A percentile compares a stretch with the other conserved stretches of the same genome.
Evolutionary conservation across 2,113 vertebrate genomes (phyloP).

Genomic region (Saccopteryx leptura): DNA sequence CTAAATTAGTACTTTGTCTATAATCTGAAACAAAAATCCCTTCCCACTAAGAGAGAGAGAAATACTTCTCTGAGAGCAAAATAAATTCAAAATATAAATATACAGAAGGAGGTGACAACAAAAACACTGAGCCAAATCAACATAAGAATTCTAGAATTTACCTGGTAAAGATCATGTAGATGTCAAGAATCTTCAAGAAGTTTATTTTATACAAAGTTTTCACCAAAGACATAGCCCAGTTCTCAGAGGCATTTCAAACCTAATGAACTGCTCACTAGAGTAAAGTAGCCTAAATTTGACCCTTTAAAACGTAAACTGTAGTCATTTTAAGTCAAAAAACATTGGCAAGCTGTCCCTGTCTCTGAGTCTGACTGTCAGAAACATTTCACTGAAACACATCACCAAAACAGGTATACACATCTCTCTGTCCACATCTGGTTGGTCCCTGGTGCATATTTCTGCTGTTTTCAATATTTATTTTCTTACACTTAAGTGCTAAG

Average conservation of each 20-base stretch:
- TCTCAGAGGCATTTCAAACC: slow-evolving; percentile 57
- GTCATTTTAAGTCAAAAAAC: slow-evolving; percentile 56
- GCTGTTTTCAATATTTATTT: background rate
- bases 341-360: background rate
- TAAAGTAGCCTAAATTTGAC: background rate
- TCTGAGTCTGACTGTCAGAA: slow-evolving; percentile 23
- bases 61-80: background rate
- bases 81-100: slow-evolving; percentile 52
- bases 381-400: slow-evolving; percentile 23
- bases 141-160: slow-evolving; percentile 48
- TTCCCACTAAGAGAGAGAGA: background rate
- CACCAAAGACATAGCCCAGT: slow-evolving; percentile 18
- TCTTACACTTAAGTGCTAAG: background rate
- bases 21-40: slow-evolving; percentile 21
- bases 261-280: slow-evolving; percentile 51
- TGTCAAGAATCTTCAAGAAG: slow-evolving; percentile 13
- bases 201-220: slow-evolving; percentile 54
- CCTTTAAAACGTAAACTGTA: background rate
- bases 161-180: background rate
- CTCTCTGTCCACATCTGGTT: background rate
- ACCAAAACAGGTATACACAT: background rate
- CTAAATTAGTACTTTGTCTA: slow-evolving; percentile 14
- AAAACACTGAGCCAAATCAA: background rate
- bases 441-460: background rate
- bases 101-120: background rate